phyloP scores from a whole-genome alignment of 2,888 invertebrate genomes.

The Chromoteleia sp. region DNA sequence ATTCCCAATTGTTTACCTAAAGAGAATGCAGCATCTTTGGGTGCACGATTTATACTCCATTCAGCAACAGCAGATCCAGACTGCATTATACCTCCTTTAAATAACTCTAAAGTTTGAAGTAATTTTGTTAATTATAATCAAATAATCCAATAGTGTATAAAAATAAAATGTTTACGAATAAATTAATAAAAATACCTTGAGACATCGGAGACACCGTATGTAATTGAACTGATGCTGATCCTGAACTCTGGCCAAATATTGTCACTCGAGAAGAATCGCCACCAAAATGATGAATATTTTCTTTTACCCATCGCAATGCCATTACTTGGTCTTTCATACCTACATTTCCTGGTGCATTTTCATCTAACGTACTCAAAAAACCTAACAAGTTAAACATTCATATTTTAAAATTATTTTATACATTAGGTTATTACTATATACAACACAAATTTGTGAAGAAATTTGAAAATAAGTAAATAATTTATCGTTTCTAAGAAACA shows the following conservation, averaged over 20 bases:
- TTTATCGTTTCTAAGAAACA: too few relatives aligned
- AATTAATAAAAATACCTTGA: slow-evolving; percentile 71
- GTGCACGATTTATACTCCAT: slow-evolving; percentile 74
- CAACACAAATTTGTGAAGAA: too few relatives aligned
- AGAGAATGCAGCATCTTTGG: slow-evolving; percentile 77
- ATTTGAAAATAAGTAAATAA: too few relatives aligned
- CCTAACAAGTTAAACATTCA: slow-evolving; percentile 73
- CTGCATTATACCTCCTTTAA: slow-evolving; percentile 76
- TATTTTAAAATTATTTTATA: too few relatives aligned
- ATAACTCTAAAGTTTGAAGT: slow-evolving; percentile 74
- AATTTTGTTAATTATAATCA: not conserved
- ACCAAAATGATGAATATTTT: slow-evolving; percentile 80
- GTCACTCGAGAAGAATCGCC: slow-evolving; percentile 78
- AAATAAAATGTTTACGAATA: slow-evolving; percentile 7
- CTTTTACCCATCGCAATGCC: slow-evolving; percentile 80
- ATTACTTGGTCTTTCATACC: slow-evolving; percentile 80
- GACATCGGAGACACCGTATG: slow-evolving; percentile 82
- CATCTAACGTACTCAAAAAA: slow-evolving; percentile 78
- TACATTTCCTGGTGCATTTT: slow-evolving; percentile 78
- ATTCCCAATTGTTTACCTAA: slow-evolving; percentile 79
- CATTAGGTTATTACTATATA: too few relatives aligned
- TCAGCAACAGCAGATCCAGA: slow-evolving; percentile 75
- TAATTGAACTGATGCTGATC: slow-evolving; percentile 76
- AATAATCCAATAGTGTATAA: too few relatives aligned
- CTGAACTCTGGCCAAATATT: slow-evolving; percentile 77